Evolutionary conservation across 2,113 vertebrate species (phyloP).

Genomic region (Zapornia atra): DNA sequence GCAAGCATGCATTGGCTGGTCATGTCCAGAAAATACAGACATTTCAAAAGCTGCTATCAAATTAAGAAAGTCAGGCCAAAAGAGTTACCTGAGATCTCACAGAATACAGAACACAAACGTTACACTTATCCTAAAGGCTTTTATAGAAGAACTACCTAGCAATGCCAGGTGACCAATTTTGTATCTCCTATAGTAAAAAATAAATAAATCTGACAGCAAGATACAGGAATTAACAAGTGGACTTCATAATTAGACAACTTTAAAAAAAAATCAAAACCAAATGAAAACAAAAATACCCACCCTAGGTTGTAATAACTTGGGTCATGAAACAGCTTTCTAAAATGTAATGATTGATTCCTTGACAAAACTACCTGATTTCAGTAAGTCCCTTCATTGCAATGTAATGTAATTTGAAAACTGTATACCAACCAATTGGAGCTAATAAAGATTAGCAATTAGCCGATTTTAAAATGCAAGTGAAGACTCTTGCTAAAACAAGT

Average conservation of each 20-base stretch:
- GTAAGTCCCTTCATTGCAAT: not conserved
- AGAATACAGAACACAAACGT: not conserved
- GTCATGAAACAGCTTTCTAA: not conserved
- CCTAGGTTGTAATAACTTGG: not conserved
- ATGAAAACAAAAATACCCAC: not conserved
- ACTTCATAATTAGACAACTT: not conserved
- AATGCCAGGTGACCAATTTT: not conserved
- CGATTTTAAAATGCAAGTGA: not conserved
- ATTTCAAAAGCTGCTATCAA: not conserved
- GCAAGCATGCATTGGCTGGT: fast-evolving
- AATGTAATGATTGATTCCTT: not conserved
- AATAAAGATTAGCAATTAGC: not conserved
- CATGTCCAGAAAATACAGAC: not conserved
- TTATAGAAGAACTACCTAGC: not conserved
- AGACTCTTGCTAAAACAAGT: not conserved
- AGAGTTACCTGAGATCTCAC: not conserved
- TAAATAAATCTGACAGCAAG: not conserved
- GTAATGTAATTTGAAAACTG: not conserved
- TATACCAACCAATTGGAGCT: not conserved
- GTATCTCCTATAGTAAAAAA: not conserved
- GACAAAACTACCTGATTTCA: not conserved
- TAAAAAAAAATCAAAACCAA: not conserved
- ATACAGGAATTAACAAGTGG: not conserved
- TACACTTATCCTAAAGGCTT: not conserved
- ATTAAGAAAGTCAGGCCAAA: not conserved